Evolutionary conservation across 2,888 invertebrate genomes (phyloP).

Genomic region (Acholoe squamosa): DNA sequence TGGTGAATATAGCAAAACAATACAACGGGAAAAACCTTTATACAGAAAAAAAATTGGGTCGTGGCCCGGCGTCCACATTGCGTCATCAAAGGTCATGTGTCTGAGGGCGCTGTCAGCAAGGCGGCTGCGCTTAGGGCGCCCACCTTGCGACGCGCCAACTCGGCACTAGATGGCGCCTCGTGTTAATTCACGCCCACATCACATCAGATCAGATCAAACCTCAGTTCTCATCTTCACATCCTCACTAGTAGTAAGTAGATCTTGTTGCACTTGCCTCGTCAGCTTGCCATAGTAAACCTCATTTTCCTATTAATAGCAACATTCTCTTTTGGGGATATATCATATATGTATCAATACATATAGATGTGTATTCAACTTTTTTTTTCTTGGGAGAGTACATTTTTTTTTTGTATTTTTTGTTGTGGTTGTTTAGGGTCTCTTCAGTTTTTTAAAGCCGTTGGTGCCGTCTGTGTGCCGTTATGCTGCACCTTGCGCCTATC

Average conservation of each 20-base stretch:
- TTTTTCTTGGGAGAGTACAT: background rate
- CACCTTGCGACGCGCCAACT: background rate
- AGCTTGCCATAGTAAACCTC: conserved; percentile 30
- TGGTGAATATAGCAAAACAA: conserved; percentile 62
- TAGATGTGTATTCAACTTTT: background rate
- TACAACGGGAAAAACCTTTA: conserved; percentile 62
- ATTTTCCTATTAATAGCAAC: conserved; percentile 30
- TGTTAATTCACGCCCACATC: conserved; percentile 60
- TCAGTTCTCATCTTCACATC: conserved; percentile 33
- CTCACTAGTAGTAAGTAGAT: conserved; percentile 23
- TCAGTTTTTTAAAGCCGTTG: conserved; percentile 2
- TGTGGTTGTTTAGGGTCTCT: conserved; percentile 11
- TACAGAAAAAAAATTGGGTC: conserved; percentile 54
- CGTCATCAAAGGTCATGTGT: conserved; percentile 25
- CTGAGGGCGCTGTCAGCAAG: background rate
- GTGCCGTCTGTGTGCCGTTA: background rate
- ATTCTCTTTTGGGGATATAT: background rate
- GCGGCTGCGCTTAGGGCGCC: background rate
- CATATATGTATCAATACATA: no score
- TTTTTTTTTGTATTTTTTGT: conserved; percentile 34
- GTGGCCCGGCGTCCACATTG: background rate
- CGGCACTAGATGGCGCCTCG: conserved; percentile 44
- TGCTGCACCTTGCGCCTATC: background rate
- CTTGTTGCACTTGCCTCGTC: conserved; percentile 36
- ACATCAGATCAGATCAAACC: conserved; percentile 61